Base-by-base conservation (phyloP, 2,113 vertebrate genomes). In the Corythornis cristatus region DNA sequence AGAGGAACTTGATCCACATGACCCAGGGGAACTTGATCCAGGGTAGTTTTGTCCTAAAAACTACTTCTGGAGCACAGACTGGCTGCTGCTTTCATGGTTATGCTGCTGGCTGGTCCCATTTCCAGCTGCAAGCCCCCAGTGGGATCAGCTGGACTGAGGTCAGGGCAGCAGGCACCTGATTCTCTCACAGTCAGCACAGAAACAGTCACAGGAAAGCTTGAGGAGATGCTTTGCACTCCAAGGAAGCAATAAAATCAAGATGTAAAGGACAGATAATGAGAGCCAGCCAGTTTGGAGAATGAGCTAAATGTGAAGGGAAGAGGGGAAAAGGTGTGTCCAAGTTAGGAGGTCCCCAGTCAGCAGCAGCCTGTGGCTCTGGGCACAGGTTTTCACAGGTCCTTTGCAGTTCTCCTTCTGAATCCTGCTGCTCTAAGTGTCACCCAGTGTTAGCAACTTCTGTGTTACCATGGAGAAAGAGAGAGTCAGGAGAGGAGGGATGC, bases 391-490 rank as follows among this genome's bases (percentile, higher is more conserved):
- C 73, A 37, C 15, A 22, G 26, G 77, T 80, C 51, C 26, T 76
- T 74, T 17, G 51, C 2, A 1, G 5, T 79, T 87, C 42, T 92
- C 40, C 12, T 62, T 70, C 84, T 83, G 71, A 94, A 66, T 85
- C 31, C 23, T 88, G 82, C 70, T 85, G 28, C 51, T 87, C 43
- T 71, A 64, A 88, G 26, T 58, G 31, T 53, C 3, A 1, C 45
- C 31, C 15, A 42, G 58, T 70, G 45, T 76, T 53, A 72, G 56
- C 78, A 46, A 70, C 37, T 79, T 58, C 67, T 76, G 9, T 66
- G 77, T 85, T 87, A 85, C 74, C 18, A 14, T 77, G 67, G 75
- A 87, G 81, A 89, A 77, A 93, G 35, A 71, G 60, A 84, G 33
- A 58, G 8, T 45, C 0, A 29, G 15, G 25, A 88, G 66, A 80